Base-by-base conservation (phyloP, 2,113 vertebrate species). In the Chaetodon trifascialis region DNA sequence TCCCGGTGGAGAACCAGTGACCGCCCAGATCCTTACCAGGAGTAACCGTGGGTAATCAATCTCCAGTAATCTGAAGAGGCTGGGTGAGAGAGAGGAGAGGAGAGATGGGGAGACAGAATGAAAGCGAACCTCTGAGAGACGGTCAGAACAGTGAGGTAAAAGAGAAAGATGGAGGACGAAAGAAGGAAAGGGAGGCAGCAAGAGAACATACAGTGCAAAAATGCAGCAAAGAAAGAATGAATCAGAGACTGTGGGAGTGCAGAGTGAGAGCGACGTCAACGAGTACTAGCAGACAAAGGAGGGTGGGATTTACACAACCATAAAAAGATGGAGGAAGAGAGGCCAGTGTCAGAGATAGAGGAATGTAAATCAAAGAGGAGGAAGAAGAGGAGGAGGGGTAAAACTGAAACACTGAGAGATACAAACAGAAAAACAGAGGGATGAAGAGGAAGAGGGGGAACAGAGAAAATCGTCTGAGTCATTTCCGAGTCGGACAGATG, bases 11-110 rank as follows among this genome's bases (percentile, higher is more conserved):
- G 77, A 51, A 44, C 69, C 60, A 3, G 84, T 77, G 86, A 88
- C 89, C 63, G 80, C 87, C 82, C 90, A 76, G 77, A 83, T 91
- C 87, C 82, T 92, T 83, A 93, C 73, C 52, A 15, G 56, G 77
- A 76, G 84, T 60, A 73, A 86, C 64, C 30, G 44, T 16, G 21
- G 16, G 86, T 87, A 64, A 91, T 94, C 87, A 89, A 92, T 93
- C 91, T 88, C 7, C 62, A 62, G 66, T 91, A 89, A 93, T 90
- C 89, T 84, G 84, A 69, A 44, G 74, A 69, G 84, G 75, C 17
- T 47, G 59, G 21, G 54, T 60, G 69, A 73, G 23, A 81, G 23
- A 12, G 74, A 66, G 2, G 44, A 65, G 55, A 51, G 66, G 79
- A 44, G 72, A 62, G 47, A 66, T 70, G n/a, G 36, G 4, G 47